Base-by-base conservation (phyloP, 64 coral and sea anemone genomes). In the Hydrozoanthus tunicans region DNA sequence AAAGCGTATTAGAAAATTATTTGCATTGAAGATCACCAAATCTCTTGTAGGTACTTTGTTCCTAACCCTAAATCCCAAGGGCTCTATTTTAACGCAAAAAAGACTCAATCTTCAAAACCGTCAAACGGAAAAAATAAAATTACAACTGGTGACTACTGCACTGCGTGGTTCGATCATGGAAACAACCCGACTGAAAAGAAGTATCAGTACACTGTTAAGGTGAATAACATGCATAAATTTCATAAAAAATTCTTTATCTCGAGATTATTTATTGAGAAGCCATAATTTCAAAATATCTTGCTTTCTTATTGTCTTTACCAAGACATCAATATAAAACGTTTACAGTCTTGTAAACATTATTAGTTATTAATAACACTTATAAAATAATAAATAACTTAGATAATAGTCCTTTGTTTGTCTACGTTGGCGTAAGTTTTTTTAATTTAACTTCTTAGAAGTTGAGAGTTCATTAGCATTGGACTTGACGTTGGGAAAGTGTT, bases 161-260 rank as follows among this genome's bases (percentile, higher is more conserved):
- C 9, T 0, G 81, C 81, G 12, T 83, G 81, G 81, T 83, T 83
- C 67, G 81, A 83, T 13, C 81, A 83, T n/a, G 81, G 81, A 9
- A 20, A n/a, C 13, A 83, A 83, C 32, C 61, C 3, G 15, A 7
- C 8, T 3, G 43, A 32, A 2, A 52, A 66, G 13, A 64, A 83
- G 7, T 83, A 83, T 26, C 0, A 67, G 13, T 83, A 83, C 32
- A 83, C 81, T 53, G 3, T 83, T 3, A 62, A 83, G 81, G 81
- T 83, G 67, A 4, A n/a, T 10, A 3, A 68, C 65, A 73, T 73
- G 3, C 32, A 43, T 43, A 43, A 43, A 43, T 43, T 43, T 43
- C 32, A 43, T 43, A 43, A 43, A 2, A 43, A 43, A 43, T 2
- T 43, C 32, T 43, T 43, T 43, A 43, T 43, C 32, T 43, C 32